Evolutionary conservation across 1,140 invertebrate genomes (phyloP).

Genomic region (Metaphire vulgaris): DNA sequence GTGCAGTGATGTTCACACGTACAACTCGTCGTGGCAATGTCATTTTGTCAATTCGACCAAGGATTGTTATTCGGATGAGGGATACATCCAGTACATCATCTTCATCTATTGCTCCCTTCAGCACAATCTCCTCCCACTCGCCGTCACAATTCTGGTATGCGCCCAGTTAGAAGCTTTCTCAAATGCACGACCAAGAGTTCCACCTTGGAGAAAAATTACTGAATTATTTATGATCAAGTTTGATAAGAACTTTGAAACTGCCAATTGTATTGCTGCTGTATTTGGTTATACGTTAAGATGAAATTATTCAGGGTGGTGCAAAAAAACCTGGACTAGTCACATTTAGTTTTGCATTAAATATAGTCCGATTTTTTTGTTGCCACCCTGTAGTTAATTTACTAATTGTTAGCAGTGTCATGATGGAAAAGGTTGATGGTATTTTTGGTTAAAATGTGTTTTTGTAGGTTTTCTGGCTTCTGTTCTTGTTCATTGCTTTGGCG

Average conservation of each 20-base stretch:
- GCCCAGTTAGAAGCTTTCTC: too few relatives aligned
- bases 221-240: not conserved
- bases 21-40: conserved; percentile 40
- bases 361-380: too few relatives aligned
- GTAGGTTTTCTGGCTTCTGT: conserved; percentile 57
- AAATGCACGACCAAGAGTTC: too few relatives aligned
- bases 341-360: too few relatives aligned
- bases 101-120: conserved; percentile 51
- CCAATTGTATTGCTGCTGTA: not conserved
- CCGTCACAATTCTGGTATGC: conserved; percentile 47
- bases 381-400: too few relatives aligned
- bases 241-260: too few relatives aligned
- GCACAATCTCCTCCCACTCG: conserved; percentile 35
- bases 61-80: conserved; percentile 49
- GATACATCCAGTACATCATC: conserved; percentile 50
- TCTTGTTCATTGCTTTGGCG: conserved; percentile 60
- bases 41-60: conserved; percentile 45
- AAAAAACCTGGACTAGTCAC: not conserved
- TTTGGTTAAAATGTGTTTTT: too few relatives aligned
- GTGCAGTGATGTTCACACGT: conserved; percentile 44
- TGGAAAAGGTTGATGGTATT: too few relatives aligned
- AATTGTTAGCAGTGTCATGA: too few relatives aligned
- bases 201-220: too few relatives aligned
- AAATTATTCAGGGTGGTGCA: not conserved
- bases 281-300: not conserved